A percentile compares a stretch with the other conserved stretches of the same genome.
Evolutionary conservation across 1,140 invertebrate species (phyloP).

Genomic region (Drosophila chauvacae): DNA sequence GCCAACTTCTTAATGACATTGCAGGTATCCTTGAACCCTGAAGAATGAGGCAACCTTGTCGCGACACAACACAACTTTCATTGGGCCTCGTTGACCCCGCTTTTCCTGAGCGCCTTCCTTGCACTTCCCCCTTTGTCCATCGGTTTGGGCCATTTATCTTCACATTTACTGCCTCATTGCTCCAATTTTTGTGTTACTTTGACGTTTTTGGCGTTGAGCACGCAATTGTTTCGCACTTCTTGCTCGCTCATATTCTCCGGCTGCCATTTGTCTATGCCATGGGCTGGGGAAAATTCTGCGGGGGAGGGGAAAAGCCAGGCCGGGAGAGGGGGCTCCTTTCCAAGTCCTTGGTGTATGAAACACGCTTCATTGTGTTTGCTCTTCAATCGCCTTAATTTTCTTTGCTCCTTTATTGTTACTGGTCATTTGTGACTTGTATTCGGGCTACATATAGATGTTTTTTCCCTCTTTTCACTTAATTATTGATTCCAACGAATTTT

Average conservation of each 20-base stretch:
- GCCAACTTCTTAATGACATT: background rate
- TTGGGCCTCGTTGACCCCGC: slow-evolving; percentile 16
- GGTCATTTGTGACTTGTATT: slow-evolving; percentile 64
- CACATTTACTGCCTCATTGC: slow-evolving; percentile 64
- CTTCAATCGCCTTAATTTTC: slow-evolving; percentile 58
- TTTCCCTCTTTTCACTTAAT: slow-evolving; percentile 63
- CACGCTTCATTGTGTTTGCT: slow-evolving; percentile 61
- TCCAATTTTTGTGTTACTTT: slow-evolving; percentile 61
- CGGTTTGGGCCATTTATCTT: slow-evolving; percentile 67
- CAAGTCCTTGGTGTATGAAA: slow-evolving; percentile 49
- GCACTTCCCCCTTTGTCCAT: slow-evolving; percentile 5
- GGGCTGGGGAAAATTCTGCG: slow-evolving; percentile 1
- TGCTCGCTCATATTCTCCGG: slow-evolving; percentile 55
- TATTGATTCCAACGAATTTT: slow-evolving; percentile 73
- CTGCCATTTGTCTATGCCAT: slow-evolving; percentile 47
- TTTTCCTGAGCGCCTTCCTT: slow-evolving; percentile 1
- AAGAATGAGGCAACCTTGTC: slow-evolving; percentile 24
- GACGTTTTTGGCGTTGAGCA: slow-evolving; percentile 80
- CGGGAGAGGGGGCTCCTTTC: slow-evolving; percentile 12
- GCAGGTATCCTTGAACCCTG: slow-evolving; percentile 8
- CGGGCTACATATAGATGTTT: slow-evolving; percentile 29
- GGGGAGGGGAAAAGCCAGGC: background rate
- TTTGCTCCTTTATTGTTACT: slow-evolving; percentile 55
- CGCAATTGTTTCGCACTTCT: slow-evolving; percentile 81
- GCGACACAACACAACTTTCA: slow-evolving; percentile 15